Conservation (phyloP, 2,113 vertebrate species). For the Archocentrus centrarchus region DNA sequence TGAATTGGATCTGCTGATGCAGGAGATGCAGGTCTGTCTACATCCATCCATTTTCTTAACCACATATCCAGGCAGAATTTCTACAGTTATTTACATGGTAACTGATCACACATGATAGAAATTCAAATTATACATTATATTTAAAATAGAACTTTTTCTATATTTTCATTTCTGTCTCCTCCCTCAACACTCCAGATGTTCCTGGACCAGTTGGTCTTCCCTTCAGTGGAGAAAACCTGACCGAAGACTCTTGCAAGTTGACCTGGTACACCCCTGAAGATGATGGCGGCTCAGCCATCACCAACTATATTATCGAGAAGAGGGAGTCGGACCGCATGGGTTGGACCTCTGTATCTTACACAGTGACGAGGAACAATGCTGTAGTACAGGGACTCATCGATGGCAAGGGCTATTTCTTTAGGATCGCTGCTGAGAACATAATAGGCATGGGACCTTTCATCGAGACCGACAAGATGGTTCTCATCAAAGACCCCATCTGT, state of each 20-base stretch:
- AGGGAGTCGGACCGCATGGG: constrained; percentile 94
- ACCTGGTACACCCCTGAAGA: constrained; percentile 97
- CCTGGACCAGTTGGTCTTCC: constrained; percentile 94
- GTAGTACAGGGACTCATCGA: constrained; percentile 92
- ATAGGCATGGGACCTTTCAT: constrained; percentile 97
- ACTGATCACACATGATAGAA: neutral
- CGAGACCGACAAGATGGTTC: constrained; percentile 86
- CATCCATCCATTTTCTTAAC: neutral
- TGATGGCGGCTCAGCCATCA: constrained; percentile 95
- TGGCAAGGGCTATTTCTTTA: constrained; percentile 95
- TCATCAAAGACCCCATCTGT: constrained; percentile 96
- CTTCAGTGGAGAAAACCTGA: constrained; percentile 92
- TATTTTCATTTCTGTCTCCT: neutral
- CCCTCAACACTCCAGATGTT: constrained; percentile 82
- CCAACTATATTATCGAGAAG: constrained; percentile 97
- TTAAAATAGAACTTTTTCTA: neutral
- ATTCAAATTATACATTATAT: neutral
- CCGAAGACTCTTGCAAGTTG: constrained; percentile 95
- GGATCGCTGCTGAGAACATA: constrained; percentile 97
- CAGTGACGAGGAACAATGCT: constrained; percentile 96
- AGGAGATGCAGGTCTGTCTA: neutral
- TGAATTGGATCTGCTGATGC: neutral
- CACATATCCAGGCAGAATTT: neutral
- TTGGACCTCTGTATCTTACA: constrained; percentile 95
- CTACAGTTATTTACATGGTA: too few relatives aligned